These are phyloP conservation scores for Cataglyphis cursor DNA, from an alignment of 2,888 invertebrate genomes.

Conservation along the genomic window DNA sequence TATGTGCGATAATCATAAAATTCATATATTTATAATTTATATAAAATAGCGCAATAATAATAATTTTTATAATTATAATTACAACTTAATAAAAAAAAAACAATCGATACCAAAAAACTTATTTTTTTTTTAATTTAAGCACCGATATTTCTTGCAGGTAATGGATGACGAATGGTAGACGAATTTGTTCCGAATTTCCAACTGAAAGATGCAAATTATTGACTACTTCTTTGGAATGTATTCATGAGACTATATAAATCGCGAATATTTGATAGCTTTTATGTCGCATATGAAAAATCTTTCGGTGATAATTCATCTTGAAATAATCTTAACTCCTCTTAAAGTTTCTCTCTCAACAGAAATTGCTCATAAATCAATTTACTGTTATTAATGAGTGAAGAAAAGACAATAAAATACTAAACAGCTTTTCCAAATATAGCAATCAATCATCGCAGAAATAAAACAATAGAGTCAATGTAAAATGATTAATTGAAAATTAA, in stretches of 20 bases:
- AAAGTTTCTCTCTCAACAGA: neutral
- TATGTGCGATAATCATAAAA: neutral
- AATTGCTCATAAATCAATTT: conserved; percentile 34
- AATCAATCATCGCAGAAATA: conserved; percentile 7
- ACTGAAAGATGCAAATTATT: conserved; percentile 23
- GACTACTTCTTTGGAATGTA: neutral
- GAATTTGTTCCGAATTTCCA: neutral
- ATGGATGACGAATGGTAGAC: neutral
- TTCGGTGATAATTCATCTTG: neutral
- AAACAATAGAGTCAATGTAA: neutral
- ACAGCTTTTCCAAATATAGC: neutral
- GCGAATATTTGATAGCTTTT: conserved; percentile 4
- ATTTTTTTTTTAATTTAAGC: neutral
- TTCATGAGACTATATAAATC: neutral
- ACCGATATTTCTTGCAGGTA: conserved; percentile 31
- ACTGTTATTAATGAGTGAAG: conserved; percentile 7
- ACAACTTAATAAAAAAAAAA: neutral
- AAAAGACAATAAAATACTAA: neutral
- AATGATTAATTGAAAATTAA: neutral
- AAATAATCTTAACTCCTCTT: neutral
- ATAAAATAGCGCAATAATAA: neutral
- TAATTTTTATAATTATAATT: conserved; percentile 5
- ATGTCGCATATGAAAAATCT: neutral
- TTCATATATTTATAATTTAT: neutral
- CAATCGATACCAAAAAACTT: neutral